Evolutionary conservation across 2,888 invertebrate genomes (phyloP).

Genomic region (Polydrusus tereticollis): DNA sequence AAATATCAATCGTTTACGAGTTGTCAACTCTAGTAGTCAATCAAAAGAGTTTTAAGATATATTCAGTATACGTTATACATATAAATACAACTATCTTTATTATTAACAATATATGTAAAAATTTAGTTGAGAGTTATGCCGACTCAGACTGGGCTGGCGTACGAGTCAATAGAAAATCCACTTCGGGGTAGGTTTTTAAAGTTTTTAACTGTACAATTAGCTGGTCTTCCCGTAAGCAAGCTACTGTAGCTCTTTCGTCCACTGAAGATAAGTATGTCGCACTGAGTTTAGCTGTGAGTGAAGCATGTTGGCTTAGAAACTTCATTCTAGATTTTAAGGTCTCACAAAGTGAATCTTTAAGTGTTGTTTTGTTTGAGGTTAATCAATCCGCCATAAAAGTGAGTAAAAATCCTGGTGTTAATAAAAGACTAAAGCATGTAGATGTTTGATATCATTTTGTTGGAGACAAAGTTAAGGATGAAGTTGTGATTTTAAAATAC

Average conservation of each 20-base stretch:
- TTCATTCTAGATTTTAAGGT: too few relatives aligned
- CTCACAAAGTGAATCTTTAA: too few relatives aligned
- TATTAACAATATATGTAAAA: neutral
- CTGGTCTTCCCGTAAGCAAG: slow-evolving; percentile 58
- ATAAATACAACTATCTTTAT: too few relatives aligned
- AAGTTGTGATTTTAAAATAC: neutral
- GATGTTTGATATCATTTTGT: slow-evolving; percentile 42
- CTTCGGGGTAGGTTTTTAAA: slow-evolving; percentile 52
- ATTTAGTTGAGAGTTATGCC: slow-evolving; percentile 2
- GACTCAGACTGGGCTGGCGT: slow-evolving; percentile 22
- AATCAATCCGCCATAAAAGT: too few relatives aligned
- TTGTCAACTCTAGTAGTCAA: neutral
- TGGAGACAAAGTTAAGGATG: slow-evolving; percentile 37
- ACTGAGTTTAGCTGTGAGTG: too few relatives aligned
- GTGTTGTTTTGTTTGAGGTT: too few relatives aligned
- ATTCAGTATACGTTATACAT: too few relatives aligned
- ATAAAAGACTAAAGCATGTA: slow-evolving; percentile 41
- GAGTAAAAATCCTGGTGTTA: slow-evolving; percentile 5
- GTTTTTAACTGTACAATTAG: slow-evolving; percentile 50
- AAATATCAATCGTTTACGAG: neutral
- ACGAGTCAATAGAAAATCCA: slow-evolving; percentile 8
- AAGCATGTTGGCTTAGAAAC: too few relatives aligned
- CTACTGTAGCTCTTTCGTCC: slow-evolving; percentile 55
- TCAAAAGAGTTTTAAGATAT: neutral
- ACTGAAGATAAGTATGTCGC: slow-evolving; percentile 44